Evolutionary conservation across 2,113 vertebrate genomes (phyloP).

Genomic region (Erinaceus europaeus): DNA sequence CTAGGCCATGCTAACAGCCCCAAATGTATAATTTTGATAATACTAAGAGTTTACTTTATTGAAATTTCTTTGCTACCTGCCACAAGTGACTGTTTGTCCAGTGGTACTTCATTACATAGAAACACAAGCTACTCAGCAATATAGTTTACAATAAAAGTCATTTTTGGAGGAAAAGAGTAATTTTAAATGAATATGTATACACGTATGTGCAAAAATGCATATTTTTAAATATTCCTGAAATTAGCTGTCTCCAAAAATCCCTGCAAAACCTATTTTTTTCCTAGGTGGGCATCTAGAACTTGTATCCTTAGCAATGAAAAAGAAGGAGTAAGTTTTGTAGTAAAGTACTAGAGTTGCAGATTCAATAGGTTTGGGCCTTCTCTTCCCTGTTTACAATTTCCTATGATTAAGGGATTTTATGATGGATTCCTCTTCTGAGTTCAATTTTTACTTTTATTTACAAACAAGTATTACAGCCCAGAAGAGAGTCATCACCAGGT

Average conservation of each 20-base stretch:
- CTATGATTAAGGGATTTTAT: background rate
- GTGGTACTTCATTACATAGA: conserved; percentile 89
- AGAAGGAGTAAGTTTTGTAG: background rate
- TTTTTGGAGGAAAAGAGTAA: conserved; percentile 37
- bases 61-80: conserved; percentile 96
- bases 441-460: conserved; percentile 34
- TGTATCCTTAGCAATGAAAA: background rate
- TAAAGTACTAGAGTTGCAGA: background rate
- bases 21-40: conserved; percentile 99
- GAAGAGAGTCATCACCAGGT: background rate
- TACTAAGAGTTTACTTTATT: conserved; percentile 99
- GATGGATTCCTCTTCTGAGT: background rate
- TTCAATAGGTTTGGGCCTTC: background rate
- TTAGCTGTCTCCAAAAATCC: conserved; percentile 29
- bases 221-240: conserved; percentile 38
- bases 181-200: conserved; percentile 13
- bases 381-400: background rate
- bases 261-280: background rate
- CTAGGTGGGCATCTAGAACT: background rate
- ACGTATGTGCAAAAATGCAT: background rate
- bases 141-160: conserved; percentile 59
- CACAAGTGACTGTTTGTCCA: conserved; percentile 95
- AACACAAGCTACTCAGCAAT: conserved; percentile 63
- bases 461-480: background rate
- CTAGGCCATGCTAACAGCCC: conserved; percentile 91